Evolutionary conservation across 2,113 vertebrate genomes (phyloP), one percentile per base, ranked within the genome.

Genomic region (Scomber colias): DNA sequence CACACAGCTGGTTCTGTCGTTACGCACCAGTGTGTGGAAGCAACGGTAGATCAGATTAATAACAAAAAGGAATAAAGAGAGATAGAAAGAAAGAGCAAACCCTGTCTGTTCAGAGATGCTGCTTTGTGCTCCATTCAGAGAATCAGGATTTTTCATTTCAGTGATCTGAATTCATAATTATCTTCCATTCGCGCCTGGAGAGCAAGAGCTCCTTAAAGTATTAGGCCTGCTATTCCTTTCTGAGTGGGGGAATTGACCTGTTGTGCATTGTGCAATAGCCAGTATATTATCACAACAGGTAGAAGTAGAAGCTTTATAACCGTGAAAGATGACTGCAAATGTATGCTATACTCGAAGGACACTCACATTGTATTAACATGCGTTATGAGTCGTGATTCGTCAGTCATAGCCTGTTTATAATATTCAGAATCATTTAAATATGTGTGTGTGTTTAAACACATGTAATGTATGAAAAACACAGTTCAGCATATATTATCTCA

Each of bases 371-470:
- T 87, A 83, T 75, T 79, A 67, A 84, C 87, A 83, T 89, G 81
- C 83, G 72, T 90, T 83, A 72, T 59, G 79, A 83, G 74, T 88
- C 82, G 92, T 92, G 85, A 79, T 85, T 71, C 71, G 80, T 83
- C 82, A 70, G 64, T 77, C 84, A 87, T 88, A 76, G 79, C 75
- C 78, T 62, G 2, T 82, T 77, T 91, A 79, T 80, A 79, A 83
- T 91, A 85, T 62, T 57, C 85, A 75, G 66, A 69, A 83, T 79
- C 67, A 83, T 86, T 87, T 71, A 64, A 83, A 86, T 84, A 53
- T 92, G 70, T 83, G 46, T 89, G 73, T 77, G 85, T 83, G 81
- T 79, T 84, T 64, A 82, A 87, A 82, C 83, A 88, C 83, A 85
- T 70, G 82, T 87, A 53, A 77, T 63, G 83, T 92, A 86, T 87